phyloP scores from a whole-genome alignment of 2,888 invertebrate genomes.

The Tanaodytes sp. region DNA sequence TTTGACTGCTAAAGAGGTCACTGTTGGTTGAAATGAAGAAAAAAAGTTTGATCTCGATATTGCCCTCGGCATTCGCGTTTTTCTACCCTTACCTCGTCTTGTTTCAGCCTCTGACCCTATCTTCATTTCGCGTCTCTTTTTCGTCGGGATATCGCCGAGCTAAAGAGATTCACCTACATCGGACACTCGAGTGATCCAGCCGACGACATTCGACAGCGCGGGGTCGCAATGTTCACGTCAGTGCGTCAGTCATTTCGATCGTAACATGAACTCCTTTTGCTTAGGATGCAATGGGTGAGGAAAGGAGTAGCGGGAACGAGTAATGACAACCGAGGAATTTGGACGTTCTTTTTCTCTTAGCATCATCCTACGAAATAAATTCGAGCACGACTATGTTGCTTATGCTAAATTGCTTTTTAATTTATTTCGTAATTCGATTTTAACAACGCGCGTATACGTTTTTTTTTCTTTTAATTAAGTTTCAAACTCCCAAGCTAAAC shows the following conservation, averaged over 20 bases:
- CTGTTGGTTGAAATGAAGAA: slow-evolving; percentile 12
- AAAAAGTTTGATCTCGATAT: slow-evolving; percentile 42
- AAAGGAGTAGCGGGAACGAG: slow-evolving; percentile 50
- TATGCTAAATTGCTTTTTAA: too few species aligned
- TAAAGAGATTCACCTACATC: slow-evolving; percentile 63
- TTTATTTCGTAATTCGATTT: too few species aligned
- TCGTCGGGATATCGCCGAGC: slow-evolving; percentile 53
- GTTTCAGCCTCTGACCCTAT: slow-evolving; percentile 34
- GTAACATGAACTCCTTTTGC: slow-evolving; percentile 63
- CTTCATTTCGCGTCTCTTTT: slow-evolving; percentile 39
- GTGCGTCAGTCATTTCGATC: slow-evolving; percentile 69
- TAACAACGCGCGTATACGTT: too few species aligned
- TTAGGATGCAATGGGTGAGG: slow-evolving; percentile 50
- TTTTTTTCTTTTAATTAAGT: too few species aligned
- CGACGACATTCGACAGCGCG: slow-evolving; percentile 70
- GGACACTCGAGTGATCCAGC: slow-evolving; percentile 65
- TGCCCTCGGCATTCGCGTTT: slow-evolving; percentile 37
- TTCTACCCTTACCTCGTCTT: slow-evolving; percentile 39
- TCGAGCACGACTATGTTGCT: slow-evolving; percentile 41
- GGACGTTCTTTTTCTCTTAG: slow-evolving; percentile 53
- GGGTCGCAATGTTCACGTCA: slow-evolving; percentile 69
- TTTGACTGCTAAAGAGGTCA: slow-evolving; percentile 25
- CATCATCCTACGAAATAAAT: slow-evolving; percentile 51
- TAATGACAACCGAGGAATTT: slow-evolving; percentile 62
- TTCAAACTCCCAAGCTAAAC: too few species aligned